Base-by-base conservation (phyloP, 2,113 vertebrate species). In the Notechis scutatus region DNA sequence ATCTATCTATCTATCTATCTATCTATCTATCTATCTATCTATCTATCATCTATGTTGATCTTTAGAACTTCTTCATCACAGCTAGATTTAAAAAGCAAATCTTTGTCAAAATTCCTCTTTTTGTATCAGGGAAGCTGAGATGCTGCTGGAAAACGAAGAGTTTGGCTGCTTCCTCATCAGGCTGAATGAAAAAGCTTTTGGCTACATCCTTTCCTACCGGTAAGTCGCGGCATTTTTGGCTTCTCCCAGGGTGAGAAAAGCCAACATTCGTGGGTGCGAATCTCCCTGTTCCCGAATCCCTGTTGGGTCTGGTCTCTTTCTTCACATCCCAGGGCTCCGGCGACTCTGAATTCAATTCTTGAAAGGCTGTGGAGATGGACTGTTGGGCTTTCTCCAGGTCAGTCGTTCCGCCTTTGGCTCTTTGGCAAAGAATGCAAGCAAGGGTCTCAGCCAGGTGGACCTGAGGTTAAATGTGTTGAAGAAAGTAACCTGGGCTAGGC, bases 201-300 rank as follows among this genome's bases (percentile, higher is more conserved):
- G 98, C 94, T 99, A 98, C 94, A 98, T 99, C 55, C 95, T 99
- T 47, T 98, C 98, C 86, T 99, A 98, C 88, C 98, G 96, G 98
- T 99, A 96, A 98, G 98, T 96, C 26, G 12, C 3, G 3, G 24
- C 24, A 74, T 21, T 34, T 34, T 5, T 29, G 29, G 5, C 26
- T 52, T 54, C 87, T 45, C 39, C n/a, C 69, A 20, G n/a, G 50
- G 34, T 9, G 21, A n/a, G 50, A 50, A 42, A 9, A 15, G 52
- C 12, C 54, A 23, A 64, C 14, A 4, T 42, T 90, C 34, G 6
- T 47, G 1, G 1, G 21, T 69, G 45, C 42, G n/a, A 24, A 9
- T 81, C 24, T 3, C 4, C 34, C 87, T 59, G 47, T 20, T 10
- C 4, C 47, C 50, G 24, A 9, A n/a, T 29, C n/a, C 34, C 88